These are phyloP conservation scores for Cyrtonyx montezumae DNA, from an alignment of 2,113 vertebrate species.

Conservation along the genomic window DNA sequence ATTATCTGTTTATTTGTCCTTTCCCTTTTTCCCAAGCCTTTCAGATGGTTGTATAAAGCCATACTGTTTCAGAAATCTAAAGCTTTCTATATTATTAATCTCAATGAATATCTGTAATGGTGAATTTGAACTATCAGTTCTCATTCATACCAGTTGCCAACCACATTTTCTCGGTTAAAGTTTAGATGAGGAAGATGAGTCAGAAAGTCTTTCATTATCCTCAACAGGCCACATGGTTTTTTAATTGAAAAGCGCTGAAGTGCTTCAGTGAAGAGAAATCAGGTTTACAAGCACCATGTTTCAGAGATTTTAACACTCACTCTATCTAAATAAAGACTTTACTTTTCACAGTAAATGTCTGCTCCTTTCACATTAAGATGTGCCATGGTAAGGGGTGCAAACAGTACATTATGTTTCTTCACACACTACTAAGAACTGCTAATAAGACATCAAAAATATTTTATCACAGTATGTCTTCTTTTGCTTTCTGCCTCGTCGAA, in stretches of 20 bases:
- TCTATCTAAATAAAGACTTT: conserved; percentile 41
- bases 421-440: conserved; percentile 26
- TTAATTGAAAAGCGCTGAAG: conserved; percentile 20
- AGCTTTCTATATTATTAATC: background rate
- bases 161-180: conserved; percentile 10
- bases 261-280: conserved; percentile 54
- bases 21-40: background rate
- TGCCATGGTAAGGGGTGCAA: conserved; percentile 5
- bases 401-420: conserved; percentile 40
- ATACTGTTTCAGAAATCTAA: background rate
- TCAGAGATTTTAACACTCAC: conserved; percentile 40
- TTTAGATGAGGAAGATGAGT: conserved; percentile 20
- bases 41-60: background rate
- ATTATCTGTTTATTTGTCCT: background rate
- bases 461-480: conserved; percentile 1
- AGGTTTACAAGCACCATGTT: conserved; percentile 9
- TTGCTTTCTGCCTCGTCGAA: background rate
- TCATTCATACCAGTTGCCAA: background rate
- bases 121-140: background rate
- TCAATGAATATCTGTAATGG: background rate
- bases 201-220: background rate
- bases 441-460: conserved; percentile 34
- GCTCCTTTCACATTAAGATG: background rate
- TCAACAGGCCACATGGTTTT: background rate
- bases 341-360: conserved; percentile 50